Conservation (phyloP, 2,888 invertebrate genomes). For the Ametastegia equiseti region DNA sequence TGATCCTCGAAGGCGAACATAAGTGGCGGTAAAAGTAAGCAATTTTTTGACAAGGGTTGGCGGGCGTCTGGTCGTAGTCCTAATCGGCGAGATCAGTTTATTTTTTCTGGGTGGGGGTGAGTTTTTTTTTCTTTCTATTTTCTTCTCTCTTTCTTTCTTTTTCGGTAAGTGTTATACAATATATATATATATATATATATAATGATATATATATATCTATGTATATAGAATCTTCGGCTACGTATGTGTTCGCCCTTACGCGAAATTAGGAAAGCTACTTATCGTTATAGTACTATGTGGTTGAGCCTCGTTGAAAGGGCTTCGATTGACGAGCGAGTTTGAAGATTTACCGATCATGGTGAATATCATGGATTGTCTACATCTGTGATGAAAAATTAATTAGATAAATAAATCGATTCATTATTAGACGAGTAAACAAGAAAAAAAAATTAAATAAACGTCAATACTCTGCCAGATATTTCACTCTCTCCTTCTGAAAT, state of each 20-base stretch:
- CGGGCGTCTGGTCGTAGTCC: conserved; percentile 9
- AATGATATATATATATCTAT: too few species aligned
- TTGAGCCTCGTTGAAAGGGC: conserved; percentile 6
- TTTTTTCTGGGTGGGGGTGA: too few species aligned
- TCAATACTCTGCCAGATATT: not conserved
- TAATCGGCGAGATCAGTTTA: conserved; percentile 22
- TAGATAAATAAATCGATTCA: too few species aligned
- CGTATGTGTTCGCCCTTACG: conserved; percentile 15
- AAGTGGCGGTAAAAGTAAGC: conserved; percentile 14
- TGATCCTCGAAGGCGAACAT: not conserved
- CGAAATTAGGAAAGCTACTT: conserved; percentile 13
- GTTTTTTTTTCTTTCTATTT: not conserved
- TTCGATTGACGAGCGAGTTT: not conserved
- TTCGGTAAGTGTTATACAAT: not conserved
- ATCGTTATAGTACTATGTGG: not conserved
- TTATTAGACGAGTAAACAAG: not conserved
- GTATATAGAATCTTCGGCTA: not conserved
- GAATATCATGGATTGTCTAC: too few species aligned
- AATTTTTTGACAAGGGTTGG: conserved; percentile 31
- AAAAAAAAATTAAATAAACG: not conserved
- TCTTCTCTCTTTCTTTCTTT: not conserved
- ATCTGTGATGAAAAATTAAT: too few species aligned
- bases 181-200: too few species aligned
- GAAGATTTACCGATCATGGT: too few species aligned
- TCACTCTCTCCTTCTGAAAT: not conserved